Evolutionary conservation across 2,797 vertebrate species (phyloP).

Genomic region (Coranthus polyacanthus): DNA sequence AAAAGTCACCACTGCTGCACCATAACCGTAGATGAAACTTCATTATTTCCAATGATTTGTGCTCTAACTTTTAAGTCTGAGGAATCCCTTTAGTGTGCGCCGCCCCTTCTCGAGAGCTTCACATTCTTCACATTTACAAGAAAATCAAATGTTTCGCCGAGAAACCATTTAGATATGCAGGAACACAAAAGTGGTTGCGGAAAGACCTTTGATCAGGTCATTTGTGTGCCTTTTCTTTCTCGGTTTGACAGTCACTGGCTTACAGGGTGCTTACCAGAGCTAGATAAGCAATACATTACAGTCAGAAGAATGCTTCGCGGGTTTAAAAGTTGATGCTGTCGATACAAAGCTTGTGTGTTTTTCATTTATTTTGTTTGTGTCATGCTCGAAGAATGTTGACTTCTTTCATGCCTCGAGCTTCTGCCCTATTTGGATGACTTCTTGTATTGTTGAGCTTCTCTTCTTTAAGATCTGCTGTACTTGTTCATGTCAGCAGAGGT

Average conservation of each 20-base stretch:
- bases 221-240: constrained; percentile 2
- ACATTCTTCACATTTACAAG: too few relatives aligned
- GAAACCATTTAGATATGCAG: too few relatives aligned
- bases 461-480: neutral
- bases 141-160: too few relatives aligned
- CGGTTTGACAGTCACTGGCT: neutral
- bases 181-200: too few relatives aligned
- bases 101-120: too few relatives aligned
- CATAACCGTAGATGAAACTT: too few relatives aligned
- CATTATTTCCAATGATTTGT: too few relatives aligned
- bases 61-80: too few relatives aligned
- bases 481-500: constrained; percentile 11
- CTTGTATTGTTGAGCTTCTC: constrained; percentile 3
- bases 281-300: neutral
- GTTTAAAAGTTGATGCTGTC: constrained; percentile 9
- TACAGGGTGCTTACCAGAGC: constrained; percentile 21
- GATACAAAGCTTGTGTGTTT: constrained; percentile 32
- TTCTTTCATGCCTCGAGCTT: constrained; percentile 16
- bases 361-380: constrained; percentile 36
- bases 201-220: too few relatives aligned
- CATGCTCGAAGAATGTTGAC: constrained; percentile 44
- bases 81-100: too few relatives aligned
- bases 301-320: constrained; percentile 5
- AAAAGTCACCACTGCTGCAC: too few relatives aligned
- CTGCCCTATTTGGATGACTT: constrained; percentile 12